Conservation (phyloP, 2,888 invertebrate genomes). For the Heliconius ethilla region DNA sequence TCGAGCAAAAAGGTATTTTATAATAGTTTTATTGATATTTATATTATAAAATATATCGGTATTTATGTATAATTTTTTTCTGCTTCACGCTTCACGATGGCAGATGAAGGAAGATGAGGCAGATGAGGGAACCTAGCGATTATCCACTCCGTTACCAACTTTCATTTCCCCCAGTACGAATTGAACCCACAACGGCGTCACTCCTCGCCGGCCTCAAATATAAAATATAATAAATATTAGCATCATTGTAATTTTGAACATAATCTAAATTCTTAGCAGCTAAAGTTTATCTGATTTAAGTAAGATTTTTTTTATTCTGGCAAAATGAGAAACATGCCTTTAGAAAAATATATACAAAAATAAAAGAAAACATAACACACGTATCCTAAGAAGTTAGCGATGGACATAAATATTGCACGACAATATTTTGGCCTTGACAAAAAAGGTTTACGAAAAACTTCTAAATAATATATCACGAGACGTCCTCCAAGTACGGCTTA, state of each 20-base stretch:
- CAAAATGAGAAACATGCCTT: background rate
- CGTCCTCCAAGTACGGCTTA: background rate
- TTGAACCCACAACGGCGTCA: background rate
- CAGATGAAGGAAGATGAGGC: too few relatives aligned
- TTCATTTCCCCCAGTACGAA: background rate
- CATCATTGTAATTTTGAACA: too few relatives aligned
- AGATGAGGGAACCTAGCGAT: too few relatives aligned
- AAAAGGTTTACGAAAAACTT: conserved; percentile 1
- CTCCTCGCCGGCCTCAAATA: background rate
- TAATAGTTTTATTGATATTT: too few relatives aligned
- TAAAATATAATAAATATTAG: background rate
- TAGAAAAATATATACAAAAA: background rate
- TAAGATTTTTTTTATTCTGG: too few relatives aligned
- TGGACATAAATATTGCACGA: conserved; percentile 9
- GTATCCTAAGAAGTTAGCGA: background rate
- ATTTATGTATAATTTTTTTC: too few relatives aligned
- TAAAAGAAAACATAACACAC: background rate
- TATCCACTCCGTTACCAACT: too few relatives aligned
- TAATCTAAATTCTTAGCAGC: too few relatives aligned
- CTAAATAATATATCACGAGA: conserved; percentile 3
- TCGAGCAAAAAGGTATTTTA: background rate
- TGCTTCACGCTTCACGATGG: too few relatives aligned
- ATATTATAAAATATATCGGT: too few relatives aligned
- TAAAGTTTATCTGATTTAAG: too few relatives aligned
- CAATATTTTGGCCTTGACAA: conserved; percentile 11